These are phyloP conservation scores for Artemia sp. DNA, from an alignment of 2,888 invertebrate genomes.

Conservation along the genomic window DNA sequence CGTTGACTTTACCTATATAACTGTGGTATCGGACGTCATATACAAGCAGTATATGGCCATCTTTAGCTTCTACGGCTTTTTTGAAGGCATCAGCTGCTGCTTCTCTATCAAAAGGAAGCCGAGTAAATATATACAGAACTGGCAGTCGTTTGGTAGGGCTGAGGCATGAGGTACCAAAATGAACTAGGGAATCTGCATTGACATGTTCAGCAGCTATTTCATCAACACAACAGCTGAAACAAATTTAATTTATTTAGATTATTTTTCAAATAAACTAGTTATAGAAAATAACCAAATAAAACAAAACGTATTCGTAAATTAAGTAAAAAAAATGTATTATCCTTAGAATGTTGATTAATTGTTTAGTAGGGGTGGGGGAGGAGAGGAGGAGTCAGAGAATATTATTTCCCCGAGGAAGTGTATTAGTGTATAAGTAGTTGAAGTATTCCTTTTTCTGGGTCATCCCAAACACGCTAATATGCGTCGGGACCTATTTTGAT, in stretches of 20 bases:
- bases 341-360: no score
- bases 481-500: no score
- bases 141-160: conserved; percentile 55
- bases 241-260: background rate
- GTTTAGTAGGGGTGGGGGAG: no score
- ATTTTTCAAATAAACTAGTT: no score
- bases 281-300: no score
- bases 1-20: conserved; percentile 28
- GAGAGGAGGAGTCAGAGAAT: no score
- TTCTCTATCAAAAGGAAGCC: conserved; percentile 40
- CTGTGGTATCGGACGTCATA: conserved; percentile 33
- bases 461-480: no score
- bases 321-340: no score
- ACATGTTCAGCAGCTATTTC: conserved; percentile 77
- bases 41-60: conserved; percentile 30
- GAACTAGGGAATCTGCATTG: conserved; percentile 63
- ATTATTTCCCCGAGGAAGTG: no score
- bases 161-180: conserved; percentile 78
- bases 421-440: no score
- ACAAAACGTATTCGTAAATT: no score
- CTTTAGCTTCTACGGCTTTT: conserved; percentile 26
- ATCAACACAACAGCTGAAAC: conserved; percentile 67
- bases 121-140: conserved; percentile 53
- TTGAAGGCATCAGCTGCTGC: conserved; percentile 24
- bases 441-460: no score